These are phyloP conservation scores for Athetis lepigone DNA, from an alignment of 2,888 invertebrate genomes.

Conservation along the genomic window DNA sequence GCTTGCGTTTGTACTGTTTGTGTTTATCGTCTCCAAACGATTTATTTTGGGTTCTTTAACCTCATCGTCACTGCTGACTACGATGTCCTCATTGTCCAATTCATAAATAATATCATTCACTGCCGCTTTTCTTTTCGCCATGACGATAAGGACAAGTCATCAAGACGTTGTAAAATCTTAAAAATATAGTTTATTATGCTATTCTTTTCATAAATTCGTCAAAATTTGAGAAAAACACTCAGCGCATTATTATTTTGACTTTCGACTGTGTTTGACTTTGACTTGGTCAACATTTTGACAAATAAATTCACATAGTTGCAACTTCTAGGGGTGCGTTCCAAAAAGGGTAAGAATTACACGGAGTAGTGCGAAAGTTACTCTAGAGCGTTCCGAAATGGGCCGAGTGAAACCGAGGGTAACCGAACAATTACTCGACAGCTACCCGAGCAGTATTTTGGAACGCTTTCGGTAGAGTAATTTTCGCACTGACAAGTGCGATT, in stretches of 20 bases:
- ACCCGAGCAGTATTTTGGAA: no score
- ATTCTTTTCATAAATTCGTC: constrained; percentile 15
- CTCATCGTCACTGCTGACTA: constrained; percentile 86
- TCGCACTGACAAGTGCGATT: no score
- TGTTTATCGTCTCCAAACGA: constrained; percentile 67
- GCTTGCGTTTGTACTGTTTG: constrained; percentile 53
- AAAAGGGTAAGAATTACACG: no score
- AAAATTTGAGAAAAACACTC: constrained; percentile 14
- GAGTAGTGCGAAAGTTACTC: no score
- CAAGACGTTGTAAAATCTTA: constrained; percentile 17
- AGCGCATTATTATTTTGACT: constrained; percentile 47
- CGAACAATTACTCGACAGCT: no score
- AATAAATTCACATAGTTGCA: background rate
- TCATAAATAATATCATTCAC: constrained; percentile 88
- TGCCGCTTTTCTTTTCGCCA: constrained; percentile 86
- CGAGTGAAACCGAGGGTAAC: no score
- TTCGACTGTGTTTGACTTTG: background rate
- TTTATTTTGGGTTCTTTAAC: constrained; percentile 80
- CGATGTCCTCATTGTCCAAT: constrained; percentile 87
- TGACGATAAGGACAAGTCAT: constrained; percentile 61
- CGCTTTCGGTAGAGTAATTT: no score
- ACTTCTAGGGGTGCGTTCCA: no score
- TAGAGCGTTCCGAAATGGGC: no score
- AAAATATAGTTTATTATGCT: constrained; percentile 8
- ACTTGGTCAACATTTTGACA: background rate